Conservation (phyloP, 2,797 vertebrate species). For the Mormyrus hasselquistii region DNA sequence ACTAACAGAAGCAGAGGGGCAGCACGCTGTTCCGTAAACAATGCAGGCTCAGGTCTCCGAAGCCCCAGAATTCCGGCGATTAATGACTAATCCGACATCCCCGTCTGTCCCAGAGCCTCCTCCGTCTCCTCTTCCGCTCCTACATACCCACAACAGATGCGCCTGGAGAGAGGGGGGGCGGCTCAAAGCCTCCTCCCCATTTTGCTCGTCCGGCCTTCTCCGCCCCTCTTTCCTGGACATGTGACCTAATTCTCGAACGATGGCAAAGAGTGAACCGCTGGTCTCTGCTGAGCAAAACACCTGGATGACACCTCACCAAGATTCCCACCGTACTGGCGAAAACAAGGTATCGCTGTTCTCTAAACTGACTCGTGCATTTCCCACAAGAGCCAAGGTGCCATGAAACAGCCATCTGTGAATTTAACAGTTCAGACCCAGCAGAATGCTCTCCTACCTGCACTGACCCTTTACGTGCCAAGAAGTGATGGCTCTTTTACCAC, state of each 20-base stretch:
- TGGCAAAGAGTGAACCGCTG: not conserved
- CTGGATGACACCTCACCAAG: not conserved
- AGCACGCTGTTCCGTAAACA: not conserved
- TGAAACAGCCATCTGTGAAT: too few species aligned
- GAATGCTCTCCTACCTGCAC: not conserved
- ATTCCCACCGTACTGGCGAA: too few species aligned
- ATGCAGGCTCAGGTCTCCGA: not conserved
- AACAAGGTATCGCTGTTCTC: not conserved
- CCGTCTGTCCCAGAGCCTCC: not conserved
- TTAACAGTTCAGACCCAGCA: not conserved
- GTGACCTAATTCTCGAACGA: not conserved
- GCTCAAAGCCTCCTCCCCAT: too few species aligned
- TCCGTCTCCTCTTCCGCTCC: not conserved
- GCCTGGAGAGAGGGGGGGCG: not conserved
- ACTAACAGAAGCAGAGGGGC: not conserved
- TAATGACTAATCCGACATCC: constrained; percentile 11
- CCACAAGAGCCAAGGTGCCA: not conserved
- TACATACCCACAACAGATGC: not conserved
- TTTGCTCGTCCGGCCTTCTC: not conserved
- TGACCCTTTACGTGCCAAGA: not conserved
- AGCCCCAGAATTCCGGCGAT: constrained; percentile 12
- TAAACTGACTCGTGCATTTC: not conserved
- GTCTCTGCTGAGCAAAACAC: not conserved
- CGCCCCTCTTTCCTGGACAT: not conserved
- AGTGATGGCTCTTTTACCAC: not conserved